Evolutionary conservation across 2,797 vertebrate genomes (phyloP).

Genomic region (Rousettus madagascariensis): DNA sequence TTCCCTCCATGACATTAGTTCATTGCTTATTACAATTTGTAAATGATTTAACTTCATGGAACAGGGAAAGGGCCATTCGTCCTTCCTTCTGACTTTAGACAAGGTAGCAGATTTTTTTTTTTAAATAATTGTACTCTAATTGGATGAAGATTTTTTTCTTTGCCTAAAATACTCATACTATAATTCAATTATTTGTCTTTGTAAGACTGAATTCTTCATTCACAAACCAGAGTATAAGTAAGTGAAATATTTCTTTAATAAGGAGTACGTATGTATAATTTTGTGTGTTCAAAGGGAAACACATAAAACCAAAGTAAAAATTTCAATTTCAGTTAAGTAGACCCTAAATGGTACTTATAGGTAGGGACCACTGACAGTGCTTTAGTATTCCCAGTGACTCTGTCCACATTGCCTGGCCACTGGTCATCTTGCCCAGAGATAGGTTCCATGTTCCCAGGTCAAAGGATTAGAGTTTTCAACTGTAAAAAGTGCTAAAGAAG

Average conservation of each 20-base stretch:
- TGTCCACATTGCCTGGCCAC: not conserved
- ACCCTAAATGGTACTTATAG: not conserved
- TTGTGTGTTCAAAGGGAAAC: not conserved
- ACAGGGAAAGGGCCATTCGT: not conserved
- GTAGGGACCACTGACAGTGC: no score
- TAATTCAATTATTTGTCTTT: not conserved
- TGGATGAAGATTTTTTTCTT: not conserved
- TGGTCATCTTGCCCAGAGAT: not conserved
- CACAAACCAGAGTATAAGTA: not conserved
- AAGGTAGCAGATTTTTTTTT: not conserved
- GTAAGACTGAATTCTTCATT: not conserved
- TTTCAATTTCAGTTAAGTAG: not conserved
- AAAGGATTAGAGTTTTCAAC: slow-evolving; percentile 15
- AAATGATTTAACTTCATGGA: not conserved
- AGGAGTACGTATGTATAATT: not conserved
- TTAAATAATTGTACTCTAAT: not conserved
- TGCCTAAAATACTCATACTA: not conserved
- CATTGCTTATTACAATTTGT: not conserved
- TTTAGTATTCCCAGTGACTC: not conserved
- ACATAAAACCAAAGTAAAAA: not conserved
- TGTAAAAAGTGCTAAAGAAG: not conserved
- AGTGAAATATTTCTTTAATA: not conserved
- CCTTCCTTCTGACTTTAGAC: not conserved
- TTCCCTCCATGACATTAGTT: not conserved
- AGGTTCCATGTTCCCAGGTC: not conserved